phyloP scores from a whole-genome alignment of 2,797 vertebrate genomes.

The Tauraco hartlaubi region DNA sequence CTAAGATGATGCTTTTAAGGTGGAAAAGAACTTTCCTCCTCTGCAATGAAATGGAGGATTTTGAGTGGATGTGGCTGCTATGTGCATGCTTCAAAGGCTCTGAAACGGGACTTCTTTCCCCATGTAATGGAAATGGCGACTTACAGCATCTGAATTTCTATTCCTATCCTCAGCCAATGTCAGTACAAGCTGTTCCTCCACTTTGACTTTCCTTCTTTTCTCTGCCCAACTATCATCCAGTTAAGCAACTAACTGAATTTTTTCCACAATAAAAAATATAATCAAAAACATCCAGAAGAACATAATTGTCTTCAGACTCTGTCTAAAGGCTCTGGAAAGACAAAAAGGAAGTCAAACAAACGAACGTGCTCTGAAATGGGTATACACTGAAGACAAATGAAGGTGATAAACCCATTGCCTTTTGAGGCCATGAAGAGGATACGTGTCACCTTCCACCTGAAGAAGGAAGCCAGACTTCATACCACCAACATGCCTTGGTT shows the following conservation, averaged over 20 bases:
- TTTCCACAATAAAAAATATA: neutral
- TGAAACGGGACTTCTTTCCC: neutral
- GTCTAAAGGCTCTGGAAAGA: neutral
- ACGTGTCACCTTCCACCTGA: accelerated
- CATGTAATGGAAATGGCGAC: neutral
- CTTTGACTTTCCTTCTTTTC: neutral
- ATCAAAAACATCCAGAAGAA: neutral
- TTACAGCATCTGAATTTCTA: neutral
- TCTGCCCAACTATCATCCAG: neutral
- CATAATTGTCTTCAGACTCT: neutral
- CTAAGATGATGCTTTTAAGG: neutral
- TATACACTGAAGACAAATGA: neutral
- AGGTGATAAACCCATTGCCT: neutral
- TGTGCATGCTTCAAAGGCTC: neutral
- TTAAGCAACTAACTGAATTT: neutral
- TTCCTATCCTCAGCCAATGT: neutral
- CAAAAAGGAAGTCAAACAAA: neutral
- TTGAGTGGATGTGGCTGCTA: neutral
- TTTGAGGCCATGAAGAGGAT: neutral
- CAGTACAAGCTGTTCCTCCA: neutral
- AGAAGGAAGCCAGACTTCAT: neutral
- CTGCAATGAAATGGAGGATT: neutral
- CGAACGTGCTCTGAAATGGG: neutral
- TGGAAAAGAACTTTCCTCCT: neutral
- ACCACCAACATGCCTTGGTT: neutral